A percentile compares a stretch with the other conserved stretches of the same genome.
phyloP scores from a whole-genome alignment of 1,140 invertebrate species.

The Micrasema minimum region DNA sequence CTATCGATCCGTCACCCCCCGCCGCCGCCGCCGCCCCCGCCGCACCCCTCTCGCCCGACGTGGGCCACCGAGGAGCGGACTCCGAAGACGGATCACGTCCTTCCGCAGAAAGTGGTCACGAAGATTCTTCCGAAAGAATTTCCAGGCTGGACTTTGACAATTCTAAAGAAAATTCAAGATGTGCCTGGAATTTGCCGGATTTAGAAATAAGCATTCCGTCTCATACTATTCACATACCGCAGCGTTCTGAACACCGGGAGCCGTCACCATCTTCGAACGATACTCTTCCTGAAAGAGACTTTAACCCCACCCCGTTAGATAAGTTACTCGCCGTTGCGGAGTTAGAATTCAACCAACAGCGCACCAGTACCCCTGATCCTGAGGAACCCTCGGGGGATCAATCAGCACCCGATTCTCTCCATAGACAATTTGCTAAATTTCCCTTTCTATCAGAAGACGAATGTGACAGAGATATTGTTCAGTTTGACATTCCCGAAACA shows the following conservation, averaged over 20 bases:
- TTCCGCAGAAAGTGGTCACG: conserved; percentile 14
- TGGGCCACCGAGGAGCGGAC: conserved; percentile 52
- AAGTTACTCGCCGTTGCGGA: conserved; percentile 70
- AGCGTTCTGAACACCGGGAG: conserved; percentile 56
- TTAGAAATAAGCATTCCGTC: conserved; percentile 70
- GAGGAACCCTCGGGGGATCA: conserved; percentile 11
- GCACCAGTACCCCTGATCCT: conserved; percentile 49
- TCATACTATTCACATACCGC: conserved; percentile 68
- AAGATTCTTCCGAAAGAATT: neutral
- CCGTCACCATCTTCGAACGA: conserved; percentile 60
- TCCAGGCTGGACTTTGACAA: neutral
- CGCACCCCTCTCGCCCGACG: neutral
- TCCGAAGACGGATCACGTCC: conserved; percentile 22
- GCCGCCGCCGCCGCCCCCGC: conserved; percentile 3
- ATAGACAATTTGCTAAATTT: conserved; percentile 50
- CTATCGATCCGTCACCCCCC: conserved; percentile 40
- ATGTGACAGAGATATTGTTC: conserved; percentile 61
- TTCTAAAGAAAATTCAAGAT: conserved; percentile 11
- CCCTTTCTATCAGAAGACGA: conserved; percentile 60
- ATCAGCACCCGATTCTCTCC: conserved; percentile 10
- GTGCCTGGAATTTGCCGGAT: conserved; percentile 64
- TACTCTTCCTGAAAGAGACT: conserved; percentile 54
- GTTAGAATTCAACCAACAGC: conserved; percentile 66
- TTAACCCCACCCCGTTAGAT: conserved; percentile 64
- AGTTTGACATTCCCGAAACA: conserved; percentile 61